Conservation (phyloP, 2,888 invertebrate species). For the Cataglyphis altisquamis region DNA sequence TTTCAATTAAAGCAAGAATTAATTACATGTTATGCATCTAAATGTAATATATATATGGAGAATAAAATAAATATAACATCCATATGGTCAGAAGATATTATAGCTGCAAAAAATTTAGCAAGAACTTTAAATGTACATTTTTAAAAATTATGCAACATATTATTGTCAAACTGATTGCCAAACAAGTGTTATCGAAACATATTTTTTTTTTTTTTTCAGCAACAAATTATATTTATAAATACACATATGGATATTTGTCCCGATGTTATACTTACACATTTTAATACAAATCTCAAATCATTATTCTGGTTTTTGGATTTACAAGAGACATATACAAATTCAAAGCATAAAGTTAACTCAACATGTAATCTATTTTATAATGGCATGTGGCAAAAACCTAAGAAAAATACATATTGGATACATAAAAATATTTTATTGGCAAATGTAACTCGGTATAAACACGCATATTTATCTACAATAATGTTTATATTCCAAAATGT, state of each 20-base stretch:
- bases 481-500: neutral
- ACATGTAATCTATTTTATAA: neutral
- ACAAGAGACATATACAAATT: neutral
- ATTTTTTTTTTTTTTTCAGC: neutral
- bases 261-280: neutral
- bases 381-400: conserved; percentile 14
- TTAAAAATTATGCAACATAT: neutral
- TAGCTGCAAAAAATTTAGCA: conserved; percentile 14
- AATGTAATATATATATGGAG: neutral
- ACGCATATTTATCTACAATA: neutral
- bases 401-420: neutral
- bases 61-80: neutral
- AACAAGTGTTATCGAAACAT: neutral
- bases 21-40: neutral
- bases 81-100: conserved; percentile 30
- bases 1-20: neutral
- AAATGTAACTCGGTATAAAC: conserved; percentile 4
- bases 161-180: neutral
- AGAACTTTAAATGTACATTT: neutral
- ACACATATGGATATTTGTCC: neutral
- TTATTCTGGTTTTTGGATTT: neutral
- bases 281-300: neutral
- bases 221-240: conserved; percentile 9
- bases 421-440: neutral
- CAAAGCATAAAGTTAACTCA: neutral